These are phyloP conservation scores for Alsophila aescularia DNA, from an alignment of 2,888 invertebrate genomes.

Conservation along the genomic window DNA sequence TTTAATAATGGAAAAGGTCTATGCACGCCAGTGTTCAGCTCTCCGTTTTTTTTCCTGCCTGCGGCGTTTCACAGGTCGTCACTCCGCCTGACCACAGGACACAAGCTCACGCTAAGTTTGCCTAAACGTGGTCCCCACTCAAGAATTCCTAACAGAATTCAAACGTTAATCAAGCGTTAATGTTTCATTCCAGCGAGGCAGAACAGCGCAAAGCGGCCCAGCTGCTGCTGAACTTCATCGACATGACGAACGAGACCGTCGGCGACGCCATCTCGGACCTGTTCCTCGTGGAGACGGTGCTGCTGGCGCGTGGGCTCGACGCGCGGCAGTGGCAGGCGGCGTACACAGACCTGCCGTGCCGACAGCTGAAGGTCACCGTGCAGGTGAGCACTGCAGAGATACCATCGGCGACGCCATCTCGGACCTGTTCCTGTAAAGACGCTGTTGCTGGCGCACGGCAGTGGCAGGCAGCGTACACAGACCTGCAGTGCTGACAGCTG, in stretches of 20 bases:
- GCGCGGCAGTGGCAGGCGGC: constrained; percentile 91
- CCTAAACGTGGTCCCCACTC: no score
- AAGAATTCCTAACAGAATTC: no score
- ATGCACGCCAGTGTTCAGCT: no score
- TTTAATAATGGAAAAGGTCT: no score
- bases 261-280: constrained; percentile 99
- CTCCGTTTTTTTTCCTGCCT: no score
- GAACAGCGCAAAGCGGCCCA: constrained; percentile 84
- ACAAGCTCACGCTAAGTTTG: no score
- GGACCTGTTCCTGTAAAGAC: constrained; percentile 97
- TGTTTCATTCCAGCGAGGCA: constrained; percentile 55
- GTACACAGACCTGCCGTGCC: constrained; percentile 94
- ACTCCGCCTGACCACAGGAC: no score
- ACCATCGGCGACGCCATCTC: constrained; percentile 99
- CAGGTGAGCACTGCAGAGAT: constrained; percentile 87
- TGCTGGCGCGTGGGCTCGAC: constrained; percentile 92
- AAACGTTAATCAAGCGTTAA: not conserved
- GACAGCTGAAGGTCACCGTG: constrained; percentile 94
- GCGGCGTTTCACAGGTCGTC: no score
- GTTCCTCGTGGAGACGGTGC: constrained; percentile 95
- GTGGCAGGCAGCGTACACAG: constrained; percentile 93
- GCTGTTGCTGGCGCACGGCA: constrained; percentile 90
- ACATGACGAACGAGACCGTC: constrained; percentile 96
- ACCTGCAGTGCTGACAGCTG: constrained; percentile 94
- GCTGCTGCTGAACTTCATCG: constrained; percentile 88